Conservation (phyloP, 2,888 invertebrate genomes). For the Harpalus rubripes region DNA sequence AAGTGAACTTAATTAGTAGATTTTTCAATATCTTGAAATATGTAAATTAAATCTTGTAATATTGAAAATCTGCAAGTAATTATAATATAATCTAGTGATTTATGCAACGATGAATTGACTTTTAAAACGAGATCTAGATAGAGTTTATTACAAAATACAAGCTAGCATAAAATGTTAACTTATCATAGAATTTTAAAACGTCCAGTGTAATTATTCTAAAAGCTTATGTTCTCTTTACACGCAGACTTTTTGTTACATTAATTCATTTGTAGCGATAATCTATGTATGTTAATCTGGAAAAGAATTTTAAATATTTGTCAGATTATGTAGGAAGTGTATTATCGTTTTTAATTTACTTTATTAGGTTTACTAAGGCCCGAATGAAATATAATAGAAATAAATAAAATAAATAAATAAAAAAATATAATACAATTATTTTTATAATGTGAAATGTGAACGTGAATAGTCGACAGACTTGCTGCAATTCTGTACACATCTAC, state of each 20-base stretch:
- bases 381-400: too few species aligned
- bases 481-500: too few species aligned
- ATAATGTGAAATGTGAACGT: too few species aligned
- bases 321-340: not conserved
- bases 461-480: too few species aligned
- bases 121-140: constrained; percentile 32
- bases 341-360: not conserved
- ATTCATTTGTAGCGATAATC: constrained; percentile 24
- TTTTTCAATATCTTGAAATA: not conserved
- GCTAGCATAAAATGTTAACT: constrained; percentile 17
- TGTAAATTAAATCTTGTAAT: not conserved
- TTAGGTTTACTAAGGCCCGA: not conserved
- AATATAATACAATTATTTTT: too few species aligned
- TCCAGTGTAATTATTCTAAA: constrained; percentile 24
- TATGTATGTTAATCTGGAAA: constrained; percentile 11
- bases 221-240: constrained; percentile 25
- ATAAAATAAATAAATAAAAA: too few species aligned
- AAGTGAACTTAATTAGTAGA: too few species aligned
- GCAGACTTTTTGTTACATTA: constrained; percentile 32
- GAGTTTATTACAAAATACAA: constrained; percentile 21
- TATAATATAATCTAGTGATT: constrained; percentile 10
- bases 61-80: constrained; percentile 31
- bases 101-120: constrained; percentile 21
- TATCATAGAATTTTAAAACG: constrained; percentile 40
- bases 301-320: constrained; percentile 22